A percentile compares a stretch with the other conserved stretches of the same genome.
Evolutionary conservation across 2,113 vertebrate genomes (phyloP).

Genomic region (Psammodynastes pulverulentus): DNA sequence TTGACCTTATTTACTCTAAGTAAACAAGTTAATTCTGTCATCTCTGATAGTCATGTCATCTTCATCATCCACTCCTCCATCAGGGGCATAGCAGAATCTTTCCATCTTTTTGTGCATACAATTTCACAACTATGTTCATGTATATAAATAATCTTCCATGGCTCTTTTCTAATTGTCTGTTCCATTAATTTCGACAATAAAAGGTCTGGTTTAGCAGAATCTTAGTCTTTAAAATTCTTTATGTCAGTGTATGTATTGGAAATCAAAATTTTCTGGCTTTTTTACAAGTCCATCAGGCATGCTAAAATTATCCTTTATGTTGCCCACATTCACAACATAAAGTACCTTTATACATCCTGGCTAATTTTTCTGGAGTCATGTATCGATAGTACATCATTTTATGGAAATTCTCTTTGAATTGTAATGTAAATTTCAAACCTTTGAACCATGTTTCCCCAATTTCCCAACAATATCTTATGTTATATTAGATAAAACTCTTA

Average conservation of each 20-base stretch:
- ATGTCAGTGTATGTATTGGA: too few relatives aligned
- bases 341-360: not conserved
- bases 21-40: too few relatives aligned
- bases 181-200: too few relatives aligned
- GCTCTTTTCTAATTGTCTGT: too few relatives aligned
- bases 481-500: not conserved
- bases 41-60: not conserved
- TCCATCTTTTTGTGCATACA: too few relatives aligned
- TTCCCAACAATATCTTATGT: not conserved
- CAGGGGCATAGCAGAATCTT: too few relatives aligned
- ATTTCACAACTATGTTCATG: too few relatives aligned
- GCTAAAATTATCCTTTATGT: not conserved
- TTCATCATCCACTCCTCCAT: not conserved
- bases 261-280: not conserved
- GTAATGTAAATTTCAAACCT: not conserved
- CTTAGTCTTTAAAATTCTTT: too few relatives aligned
- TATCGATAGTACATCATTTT: not conserved
- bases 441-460: not conserved
- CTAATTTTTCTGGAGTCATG: not conserved
- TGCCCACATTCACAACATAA: not conserved
- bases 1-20: not conserved
- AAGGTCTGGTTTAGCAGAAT: too few relatives aligned
- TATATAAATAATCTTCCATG: too few relatives aligned
- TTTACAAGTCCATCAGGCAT: not conserved
- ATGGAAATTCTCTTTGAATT: not conserved